Percentiles rank a stretch among this genome's conserved stretches.
phyloP scores from a whole-genome alignment of 2,113 vertebrate species.

The Epinephelus lanceolatus region DNA sequence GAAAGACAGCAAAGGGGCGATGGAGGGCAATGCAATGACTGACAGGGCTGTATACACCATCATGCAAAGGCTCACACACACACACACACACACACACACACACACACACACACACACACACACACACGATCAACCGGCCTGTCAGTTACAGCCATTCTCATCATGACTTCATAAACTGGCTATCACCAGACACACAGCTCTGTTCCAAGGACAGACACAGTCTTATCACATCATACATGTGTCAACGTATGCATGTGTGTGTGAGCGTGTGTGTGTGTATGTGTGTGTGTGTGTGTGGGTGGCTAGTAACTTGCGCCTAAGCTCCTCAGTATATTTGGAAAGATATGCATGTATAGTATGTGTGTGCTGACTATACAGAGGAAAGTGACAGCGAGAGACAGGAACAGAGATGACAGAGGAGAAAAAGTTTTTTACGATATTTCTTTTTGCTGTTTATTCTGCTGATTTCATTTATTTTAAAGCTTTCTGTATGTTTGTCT shows the following conservation, averaged over 20 bases:
- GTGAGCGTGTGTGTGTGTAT: not conserved
- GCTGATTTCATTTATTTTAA: not conserved
- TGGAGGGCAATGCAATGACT: constrained; percentile 38
- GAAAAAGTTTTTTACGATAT: not conserved
- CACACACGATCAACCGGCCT: constrained; percentile 32
- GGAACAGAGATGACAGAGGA: not conserved
- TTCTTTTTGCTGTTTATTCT: not conserved
- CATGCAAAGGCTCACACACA: constrained; percentile 15
- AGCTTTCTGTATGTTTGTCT: not conserved
- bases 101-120: constrained; percentile 10
- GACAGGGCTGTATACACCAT: constrained; percentile 24
- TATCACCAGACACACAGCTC: constrained; percentile 54
- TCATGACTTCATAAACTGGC: constrained; percentile 52
- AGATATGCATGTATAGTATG: not conserved
- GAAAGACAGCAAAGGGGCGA: constrained; percentile 16
- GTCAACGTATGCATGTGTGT: constrained; percentile 1
- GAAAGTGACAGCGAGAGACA: constrained; percentile 16
- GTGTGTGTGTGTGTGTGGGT: not conserved
- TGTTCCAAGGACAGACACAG: constrained; percentile 44
- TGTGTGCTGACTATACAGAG: constrained; percentile 8
- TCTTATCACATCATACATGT: constrained; percentile 32
- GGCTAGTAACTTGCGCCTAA: not conserved
- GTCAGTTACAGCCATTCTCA: constrained; percentile 53
- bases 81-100: constrained; percentile 23
- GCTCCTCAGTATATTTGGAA: constrained; percentile 24